Base-by-base conservation (phyloP, 2,797 vertebrate species). In the Lycodopsis pacificus region DNA sequence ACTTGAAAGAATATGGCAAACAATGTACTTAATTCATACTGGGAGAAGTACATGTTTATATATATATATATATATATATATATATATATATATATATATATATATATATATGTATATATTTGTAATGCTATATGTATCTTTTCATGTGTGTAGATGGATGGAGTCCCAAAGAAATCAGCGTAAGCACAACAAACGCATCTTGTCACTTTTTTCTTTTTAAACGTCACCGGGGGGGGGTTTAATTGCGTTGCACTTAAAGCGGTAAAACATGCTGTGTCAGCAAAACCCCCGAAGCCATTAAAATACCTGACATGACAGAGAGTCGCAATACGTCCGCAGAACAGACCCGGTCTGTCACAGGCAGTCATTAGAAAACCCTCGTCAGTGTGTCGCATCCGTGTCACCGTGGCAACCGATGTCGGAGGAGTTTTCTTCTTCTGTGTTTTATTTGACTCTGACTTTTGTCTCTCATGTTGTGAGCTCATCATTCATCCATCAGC, bases 241-340 rank as follows among this genome's bases (percentile, higher is more conserved):
- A 49, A 62, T 58, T 46, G 58, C 65, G 42, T 49, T n/a, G 12
- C 42, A 62, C 4, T 61, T 25, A 56, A 61, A 82, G 20, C 1
- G 65, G 13, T 40, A 22, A 54, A 34, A 54, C 71, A 51, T 65
- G 48, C 46, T 20, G 14, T 22, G 20, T 25, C 36, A 49, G 54
- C 53, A 38, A 62, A 51, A 20, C 17, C 48, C 61, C 66, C n/a
- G 19, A 40, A 75, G 71, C 90, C 93, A 91, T 94, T 92, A 94
- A 89, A 89, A 85, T 57, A 92, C 92, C 91, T 91, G 95, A 95
- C 59, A 96, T 95, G 95, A 95, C 93, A 95, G 95, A 97, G 96
- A 27, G 96, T 95, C 95, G 94, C 94, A 94, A 93, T 80, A 71
- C 66, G n/a, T 53, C 38, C 53, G 12, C n/a, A 22, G 32, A 58